Evolutionary conservation across 1,140 invertebrate species (phyloP).

Genomic region (Pachypeltis micranthus): DNA sequence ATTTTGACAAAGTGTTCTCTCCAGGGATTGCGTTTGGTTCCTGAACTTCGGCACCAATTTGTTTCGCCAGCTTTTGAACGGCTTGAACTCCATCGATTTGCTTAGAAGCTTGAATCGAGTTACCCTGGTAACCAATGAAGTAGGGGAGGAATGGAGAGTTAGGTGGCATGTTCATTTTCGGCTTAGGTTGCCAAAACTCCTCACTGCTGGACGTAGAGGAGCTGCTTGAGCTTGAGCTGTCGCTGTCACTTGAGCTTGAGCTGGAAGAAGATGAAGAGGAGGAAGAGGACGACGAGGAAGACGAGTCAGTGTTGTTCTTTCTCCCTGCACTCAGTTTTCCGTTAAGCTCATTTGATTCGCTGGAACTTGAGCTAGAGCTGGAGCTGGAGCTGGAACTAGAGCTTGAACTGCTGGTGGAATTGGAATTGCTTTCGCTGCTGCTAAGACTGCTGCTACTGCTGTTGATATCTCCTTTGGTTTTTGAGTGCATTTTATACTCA

Average conservation of each 20-base stretch:
- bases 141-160: constrained; percentile 38
- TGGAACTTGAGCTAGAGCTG: constrained; percentile 14
- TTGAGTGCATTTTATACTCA: too few species aligned
- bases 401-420: constrained; percentile 13
- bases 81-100: constrained; percentile 33
- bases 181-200: constrained; percentile 34
- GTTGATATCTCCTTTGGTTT: too few species aligned
- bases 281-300: constrained; percentile 18
- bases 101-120: constrained; percentile 33
- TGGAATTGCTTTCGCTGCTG: constrained; percentile 9
- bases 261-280: constrained; percentile 17
- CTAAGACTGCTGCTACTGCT: constrained; percentile 15
- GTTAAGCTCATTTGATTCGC: too few species aligned
- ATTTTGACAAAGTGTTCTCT: constrained; percentile 45
- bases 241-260: constrained; percentile 5
- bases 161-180: constrained; percentile 35
- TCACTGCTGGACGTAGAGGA: constrained; percentile 29
- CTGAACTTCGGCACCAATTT: constrained; percentile 45
- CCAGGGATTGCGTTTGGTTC: constrained; percentile 42
- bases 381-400: constrained; percentile 17
- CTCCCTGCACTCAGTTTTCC: too few species aligned
- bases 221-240: constrained; percentile 1
- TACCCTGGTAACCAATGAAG: constrained; percentile 41
- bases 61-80: constrained; percentile 38
- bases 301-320: too few species aligned